A percentile compares a stretch with the other conserved stretches of the same genome.
phyloP scores from a whole-genome alignment of 2,888 invertebrate species.

The Eremobia ochroleuca region DNA sequence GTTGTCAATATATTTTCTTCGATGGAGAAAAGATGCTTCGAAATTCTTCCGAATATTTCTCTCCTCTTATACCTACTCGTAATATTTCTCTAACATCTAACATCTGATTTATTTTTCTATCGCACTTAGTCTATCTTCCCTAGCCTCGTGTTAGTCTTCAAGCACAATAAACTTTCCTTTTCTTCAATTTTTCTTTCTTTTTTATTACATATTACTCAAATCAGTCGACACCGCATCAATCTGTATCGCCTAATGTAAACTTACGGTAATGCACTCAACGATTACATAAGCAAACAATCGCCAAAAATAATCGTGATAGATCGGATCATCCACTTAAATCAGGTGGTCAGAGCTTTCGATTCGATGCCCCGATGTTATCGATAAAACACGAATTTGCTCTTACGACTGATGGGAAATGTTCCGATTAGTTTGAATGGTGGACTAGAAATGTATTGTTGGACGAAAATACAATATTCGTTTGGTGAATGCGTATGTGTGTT shows the following conservation, averaged over 20 bases:
- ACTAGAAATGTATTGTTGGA: conserved; percentile 1
- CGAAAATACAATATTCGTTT: neutral
- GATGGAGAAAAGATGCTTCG: conserved; percentile 1
- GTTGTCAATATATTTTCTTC: conserved; percentile 19
- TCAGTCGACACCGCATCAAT: conserved; percentile 32
- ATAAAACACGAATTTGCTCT: conserved; percentile 55
- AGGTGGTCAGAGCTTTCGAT: conserved; percentile 43
- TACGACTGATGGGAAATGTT: conserved; percentile 42
- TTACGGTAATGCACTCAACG: conserved; percentile 38
- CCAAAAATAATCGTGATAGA: conserved; percentile 58
- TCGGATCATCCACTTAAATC: conserved; percentile 54
- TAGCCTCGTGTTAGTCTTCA: neutral
- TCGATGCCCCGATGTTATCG: conserved; percentile 44
- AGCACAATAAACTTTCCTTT: conserved; percentile 13
- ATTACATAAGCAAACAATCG: conserved; percentile 59
- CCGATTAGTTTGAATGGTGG: conserved; percentile 20
- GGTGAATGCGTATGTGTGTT: too few relatives aligned
- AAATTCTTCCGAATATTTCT: neutral
- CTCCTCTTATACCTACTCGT: too few relatives aligned
- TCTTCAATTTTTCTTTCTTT: neutral
- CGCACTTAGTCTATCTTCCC: neutral
- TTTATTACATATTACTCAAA: neutral
- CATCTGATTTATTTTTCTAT: neutral
- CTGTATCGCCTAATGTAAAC: conserved; percentile 36
- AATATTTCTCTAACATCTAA: neutral